Evolutionary conservation across 1,140 invertebrate species (phyloP), one percentile per base, ranked within the genome.

Genomic region (Listronotus bonariensis): DNA sequence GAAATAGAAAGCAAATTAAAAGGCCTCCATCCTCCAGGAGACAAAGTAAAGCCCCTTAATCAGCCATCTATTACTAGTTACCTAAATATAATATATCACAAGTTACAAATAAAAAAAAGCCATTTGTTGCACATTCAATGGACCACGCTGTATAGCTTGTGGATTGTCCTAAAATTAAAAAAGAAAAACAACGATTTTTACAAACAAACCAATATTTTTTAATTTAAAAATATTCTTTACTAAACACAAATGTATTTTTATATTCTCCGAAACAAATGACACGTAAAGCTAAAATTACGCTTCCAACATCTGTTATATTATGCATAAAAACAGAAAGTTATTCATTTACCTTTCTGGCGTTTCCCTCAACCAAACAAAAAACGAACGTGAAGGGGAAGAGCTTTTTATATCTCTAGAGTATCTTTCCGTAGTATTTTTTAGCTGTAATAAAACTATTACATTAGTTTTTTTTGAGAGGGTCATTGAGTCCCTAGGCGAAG

Each of bases 361-460:
- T 65, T 65, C 62, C 62, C 62, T 52, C 34, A 31, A 55, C 54
- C 53, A 17, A 40, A 41, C 40, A 61, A 52, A 48, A 32, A 14
- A 32, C 15, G 32, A 54, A 51, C 41, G 3, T 32, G 48, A 55
- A 36, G 43, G 62, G 46, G 54, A 51, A 45, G 43, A 31, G 54
- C 46, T 65, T 65, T 65, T 65, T 65, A 43, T 57, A 51, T 65
- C 62, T 56, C 62, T 57, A 49, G 54, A 56, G 53, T 57, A 51
- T 64, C 67, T 54, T 65, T 57, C 59, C 59, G 53, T 20, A 59
- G 68, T 63, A 69, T 73, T 74, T 76, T 75, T 76, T 74, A 56
- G 67, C 67, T 61, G 72, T 75, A 75, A 77, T 76, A 76, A 75
- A 77, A 78, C 76, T 78, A 77, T 78, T 78, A 76, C 75, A 78